A percentile compares a stretch with the other conserved stretches of the same genome.
phyloP scores from a whole-genome alignment of 2,888 invertebrate species.

The Nymphalis polychloros region DNA sequence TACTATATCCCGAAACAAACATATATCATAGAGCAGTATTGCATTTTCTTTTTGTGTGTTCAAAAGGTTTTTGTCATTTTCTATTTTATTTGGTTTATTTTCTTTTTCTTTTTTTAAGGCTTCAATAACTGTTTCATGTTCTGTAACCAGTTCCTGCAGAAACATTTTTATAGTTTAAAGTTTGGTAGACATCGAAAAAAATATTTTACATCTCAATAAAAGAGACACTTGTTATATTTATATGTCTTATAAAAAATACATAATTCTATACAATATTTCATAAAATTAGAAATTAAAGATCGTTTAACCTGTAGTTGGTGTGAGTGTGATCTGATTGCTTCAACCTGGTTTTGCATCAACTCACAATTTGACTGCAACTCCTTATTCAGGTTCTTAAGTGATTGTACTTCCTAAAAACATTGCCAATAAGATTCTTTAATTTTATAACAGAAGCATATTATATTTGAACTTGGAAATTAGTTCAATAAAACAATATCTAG shows the following conservation, averaged over 20 bases:
- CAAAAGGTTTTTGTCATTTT: slow-evolving; percentile 42
- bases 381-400: slow-evolving; percentile 38
- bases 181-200: too few species aligned
- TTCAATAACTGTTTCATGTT: slow-evolving; percentile 52
- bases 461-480: too few species aligned
- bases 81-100: slow-evolving; percentile 27
- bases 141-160: slow-evolving; percentile 41
- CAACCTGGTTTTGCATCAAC: slow-evolving; percentile 40
- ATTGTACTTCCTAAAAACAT: slow-evolving; percentile 52
- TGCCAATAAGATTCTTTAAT: too few species aligned
- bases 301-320: slow-evolving; percentile 66
- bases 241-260: too few species aligned
- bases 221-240: too few species aligned
- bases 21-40: slow-evolving; percentile 46
- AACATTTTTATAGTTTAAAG: background rate
- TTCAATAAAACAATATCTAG: too few species aligned
- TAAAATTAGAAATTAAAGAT: too few species aligned
- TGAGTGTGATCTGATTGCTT: slow-evolving; percentile 55
- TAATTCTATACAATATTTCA: too few species aligned
- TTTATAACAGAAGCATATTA: too few species aligned
- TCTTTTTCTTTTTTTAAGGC: slow-evolving; percentile 46
- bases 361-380: slow-evolving; percentile 36
- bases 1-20: slow-evolving; percentile 45
- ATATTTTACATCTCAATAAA: too few species aligned
- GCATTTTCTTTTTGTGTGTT: slow-evolving; percentile 49